A percentile compares a stretch with the other conserved stretches of the same genome.
phyloP scores from a whole-genome alignment of 2,113 vertebrate species.

The Maccullochella peelii region DNA sequence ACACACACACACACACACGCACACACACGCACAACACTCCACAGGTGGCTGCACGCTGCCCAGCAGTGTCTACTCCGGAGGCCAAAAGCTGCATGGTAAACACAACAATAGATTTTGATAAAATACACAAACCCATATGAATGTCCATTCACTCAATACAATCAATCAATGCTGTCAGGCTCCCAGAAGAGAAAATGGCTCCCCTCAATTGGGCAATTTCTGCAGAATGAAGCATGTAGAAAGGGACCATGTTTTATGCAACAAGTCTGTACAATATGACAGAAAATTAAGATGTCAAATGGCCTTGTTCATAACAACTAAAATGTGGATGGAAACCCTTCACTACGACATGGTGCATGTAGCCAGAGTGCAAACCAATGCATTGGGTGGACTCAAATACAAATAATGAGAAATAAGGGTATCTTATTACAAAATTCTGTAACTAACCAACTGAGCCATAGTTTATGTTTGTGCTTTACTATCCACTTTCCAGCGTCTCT shows the following conservation, averaged over 20 bases:
- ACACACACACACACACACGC: slow-evolving; percentile 16
- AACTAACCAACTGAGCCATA: background rate
- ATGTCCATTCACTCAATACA: slow-evolving; percentile 27
- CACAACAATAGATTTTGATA: slow-evolving; percentile 28
- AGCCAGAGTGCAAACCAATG: background rate
- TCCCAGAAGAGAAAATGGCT: slow-evolving; percentile 20
- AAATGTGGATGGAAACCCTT: background rate
- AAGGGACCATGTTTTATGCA: slow-evolving; percentile 2
- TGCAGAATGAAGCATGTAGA: background rate
- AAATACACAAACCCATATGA: slow-evolving; percentile 22
- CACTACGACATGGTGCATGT: background rate
- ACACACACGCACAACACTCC: slow-evolving; percentile 11
- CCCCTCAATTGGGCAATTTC: slow-evolving; percentile 34
- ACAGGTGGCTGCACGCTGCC: slow-evolving; percentile 54
- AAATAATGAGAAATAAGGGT: background rate
- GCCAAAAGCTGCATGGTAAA: background rate
- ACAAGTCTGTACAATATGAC: background rate
- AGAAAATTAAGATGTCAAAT: slow-evolving; percentile 1
- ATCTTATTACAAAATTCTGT: background rate
- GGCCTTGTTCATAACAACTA: slow-evolving; percentile 1
- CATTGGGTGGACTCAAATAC: background rate
- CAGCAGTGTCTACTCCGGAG: slow-evolving; percentile 17
- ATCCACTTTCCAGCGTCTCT: background rate
- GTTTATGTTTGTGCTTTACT: background rate
- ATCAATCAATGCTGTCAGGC: slow-evolving; percentile 37